phyloP scores from a whole-genome alignment of 2,113 vertebrate genomes.

The Sphaerodactylus townsendi region DNA sequence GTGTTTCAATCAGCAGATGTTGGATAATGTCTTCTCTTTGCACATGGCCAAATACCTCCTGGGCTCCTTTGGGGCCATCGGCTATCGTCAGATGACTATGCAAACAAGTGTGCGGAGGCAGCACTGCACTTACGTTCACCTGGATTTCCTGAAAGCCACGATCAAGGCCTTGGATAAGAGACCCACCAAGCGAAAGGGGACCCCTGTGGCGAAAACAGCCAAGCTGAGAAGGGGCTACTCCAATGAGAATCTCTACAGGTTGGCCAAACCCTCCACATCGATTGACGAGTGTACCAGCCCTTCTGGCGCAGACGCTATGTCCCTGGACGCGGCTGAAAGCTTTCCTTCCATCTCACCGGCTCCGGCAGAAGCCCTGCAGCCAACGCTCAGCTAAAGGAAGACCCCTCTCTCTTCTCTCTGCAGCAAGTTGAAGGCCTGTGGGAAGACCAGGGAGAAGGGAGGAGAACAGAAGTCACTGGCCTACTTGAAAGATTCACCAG shows the following conservation, averaged over 20 bases:
- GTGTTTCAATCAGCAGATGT: background rate
- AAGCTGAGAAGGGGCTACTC: background rate
- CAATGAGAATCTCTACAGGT: background rate
- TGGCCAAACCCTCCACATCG: background rate
- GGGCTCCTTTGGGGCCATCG: accelerated
- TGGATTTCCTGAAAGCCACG: background rate
- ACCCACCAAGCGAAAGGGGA: background rate
- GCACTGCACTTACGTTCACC: background rate
- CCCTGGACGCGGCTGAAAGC: accelerated
- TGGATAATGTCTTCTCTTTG: too few species aligned
- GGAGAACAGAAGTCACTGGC: background rate
- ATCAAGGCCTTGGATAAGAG: background rate
- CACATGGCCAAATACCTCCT: background rate
- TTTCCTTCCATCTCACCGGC: background rate
- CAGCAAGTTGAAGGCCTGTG: background rate
- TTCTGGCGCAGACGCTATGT: accelerated
- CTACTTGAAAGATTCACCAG: background rate
- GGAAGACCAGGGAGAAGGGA: too few species aligned
- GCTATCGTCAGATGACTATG: background rate
- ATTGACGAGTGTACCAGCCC: accelerated
- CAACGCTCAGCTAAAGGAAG: background rate
- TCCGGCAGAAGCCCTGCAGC: background rate
- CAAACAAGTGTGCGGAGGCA: background rate
- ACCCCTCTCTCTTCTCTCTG: background rate
- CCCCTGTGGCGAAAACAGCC: too few species aligned